Conservation (phyloP, 2,797 vertebrate genomes). For the Enteromius mattozi region DNA sequence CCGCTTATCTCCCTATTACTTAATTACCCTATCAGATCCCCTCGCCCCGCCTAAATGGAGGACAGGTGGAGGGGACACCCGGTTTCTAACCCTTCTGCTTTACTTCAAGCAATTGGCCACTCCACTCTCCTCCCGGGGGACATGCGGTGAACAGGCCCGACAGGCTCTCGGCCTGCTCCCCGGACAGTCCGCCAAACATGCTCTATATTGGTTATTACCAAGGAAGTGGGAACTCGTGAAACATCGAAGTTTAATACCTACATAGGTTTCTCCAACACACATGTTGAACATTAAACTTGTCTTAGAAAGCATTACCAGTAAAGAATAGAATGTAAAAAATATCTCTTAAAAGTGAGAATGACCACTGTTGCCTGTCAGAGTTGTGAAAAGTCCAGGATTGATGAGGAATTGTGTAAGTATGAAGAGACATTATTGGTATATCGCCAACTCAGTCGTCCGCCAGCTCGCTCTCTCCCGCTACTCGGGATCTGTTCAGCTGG, state of each 20-base stretch:
- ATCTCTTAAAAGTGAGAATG: conserved; percentile 39
- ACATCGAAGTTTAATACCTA: not conserved
- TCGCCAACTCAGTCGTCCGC: not conserved
- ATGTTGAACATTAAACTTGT: not conserved
- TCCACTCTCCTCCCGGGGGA: too few species aligned
- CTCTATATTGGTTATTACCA: too few species aligned
- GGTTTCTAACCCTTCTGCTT: too few species aligned
- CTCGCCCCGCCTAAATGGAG: too few species aligned
- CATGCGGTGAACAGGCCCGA: too few species aligned
- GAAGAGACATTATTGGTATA: not conserved
- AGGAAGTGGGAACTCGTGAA: too few species aligned
- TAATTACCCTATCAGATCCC: too few species aligned
- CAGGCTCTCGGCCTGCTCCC: too few species aligned
- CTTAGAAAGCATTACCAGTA: not conserved
- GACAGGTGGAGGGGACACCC: too few species aligned
- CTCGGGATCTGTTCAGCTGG: conserved; percentile 55
- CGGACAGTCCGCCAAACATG: too few species aligned
- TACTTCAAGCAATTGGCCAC: too few species aligned
- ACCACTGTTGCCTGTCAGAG: conserved; percentile 31
- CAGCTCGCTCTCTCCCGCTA: conserved; percentile 45
- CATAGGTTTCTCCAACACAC: not conserved
- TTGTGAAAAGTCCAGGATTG: conserved; percentile 36
- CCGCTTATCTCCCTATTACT: too few species aligned
- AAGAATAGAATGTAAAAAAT: not conserved
- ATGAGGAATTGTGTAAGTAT: conserved; percentile 21